Evolutionary conservation across 1,140 invertebrate species (phyloP).

Genomic region (Tigriopus japonicus): DNA sequence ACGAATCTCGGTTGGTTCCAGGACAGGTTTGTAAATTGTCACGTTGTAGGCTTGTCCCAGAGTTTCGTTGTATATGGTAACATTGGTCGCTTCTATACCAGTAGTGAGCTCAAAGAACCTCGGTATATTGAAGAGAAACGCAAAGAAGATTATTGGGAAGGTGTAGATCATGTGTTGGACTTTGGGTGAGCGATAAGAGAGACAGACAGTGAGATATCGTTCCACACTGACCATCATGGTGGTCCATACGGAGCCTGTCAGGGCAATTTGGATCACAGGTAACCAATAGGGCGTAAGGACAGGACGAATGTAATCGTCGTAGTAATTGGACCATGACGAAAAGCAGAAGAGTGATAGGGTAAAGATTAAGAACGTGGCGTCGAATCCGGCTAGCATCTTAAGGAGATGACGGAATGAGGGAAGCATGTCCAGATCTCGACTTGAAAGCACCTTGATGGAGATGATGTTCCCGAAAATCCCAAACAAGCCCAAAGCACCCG

Average conservation of each 20-base stretch:
- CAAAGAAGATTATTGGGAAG: background rate
- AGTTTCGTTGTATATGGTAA: background rate
- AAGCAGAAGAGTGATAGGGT: conserved; percentile 1
- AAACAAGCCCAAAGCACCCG: conserved; percentile 3
- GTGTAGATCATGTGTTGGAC: conserved; percentile 3
- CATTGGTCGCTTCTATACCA: background rate
- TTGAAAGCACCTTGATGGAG: conserved; percentile 4
- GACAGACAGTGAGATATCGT: conserved; percentile 6
- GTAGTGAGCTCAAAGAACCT: conserved; percentile 7
- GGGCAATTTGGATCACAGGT: conserved; percentile 6
- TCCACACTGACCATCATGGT: conserved; percentile 7
- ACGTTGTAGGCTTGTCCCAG: background rate
- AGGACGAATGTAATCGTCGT: conserved; percentile 1
- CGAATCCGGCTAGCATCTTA: conserved; percentile 8
- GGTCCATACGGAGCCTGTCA: conserved; percentile 8
- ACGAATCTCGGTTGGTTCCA: background rate
- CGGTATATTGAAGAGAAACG: conserved; percentile 5
- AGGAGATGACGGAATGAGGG: conserved; percentile 8
- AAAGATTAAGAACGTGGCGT: conserved; percentile 9
- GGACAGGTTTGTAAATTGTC: background rate
- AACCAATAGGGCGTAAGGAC: background rate
- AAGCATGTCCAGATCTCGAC: conserved; percentile 5
- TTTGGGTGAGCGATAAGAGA: background rate
- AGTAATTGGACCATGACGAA: background rate
- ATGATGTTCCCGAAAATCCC: conserved; percentile 7